These are phyloP conservation scores for Sphenodon punctatus DNA, from an alignment of 2,797 vertebrate species.

Conservation along the genomic window DNA sequence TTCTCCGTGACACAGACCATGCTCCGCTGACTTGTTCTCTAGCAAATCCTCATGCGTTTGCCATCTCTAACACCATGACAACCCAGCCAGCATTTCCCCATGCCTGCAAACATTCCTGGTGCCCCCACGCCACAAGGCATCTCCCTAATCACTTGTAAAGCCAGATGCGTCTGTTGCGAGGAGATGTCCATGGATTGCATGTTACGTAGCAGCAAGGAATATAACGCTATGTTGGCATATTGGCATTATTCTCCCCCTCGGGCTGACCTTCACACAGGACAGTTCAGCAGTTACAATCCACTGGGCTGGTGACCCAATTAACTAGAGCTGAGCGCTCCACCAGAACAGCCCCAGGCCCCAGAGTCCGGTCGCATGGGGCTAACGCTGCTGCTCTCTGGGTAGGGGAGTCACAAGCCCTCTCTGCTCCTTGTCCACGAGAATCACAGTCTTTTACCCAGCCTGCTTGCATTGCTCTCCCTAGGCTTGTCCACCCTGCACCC, in stretches of 20 bases:
- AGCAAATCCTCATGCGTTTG: slow-evolving; percentile 36
- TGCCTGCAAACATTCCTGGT: not conserved
- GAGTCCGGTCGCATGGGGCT: not conserved
- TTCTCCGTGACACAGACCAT: too few relatives aligned
- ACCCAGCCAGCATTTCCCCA: not conserved
- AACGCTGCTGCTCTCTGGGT: not conserved
- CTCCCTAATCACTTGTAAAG: not conserved
- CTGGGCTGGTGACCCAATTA: not conserved
- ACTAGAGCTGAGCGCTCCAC: not conserved
- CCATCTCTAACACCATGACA: slow-evolving; percentile 43
- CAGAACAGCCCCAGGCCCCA: not conserved
- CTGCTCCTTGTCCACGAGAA: too few relatives aligned
- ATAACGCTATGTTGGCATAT: not conserved
- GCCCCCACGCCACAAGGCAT: not conserved
- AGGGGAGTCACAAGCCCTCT: too few relatives aligned
- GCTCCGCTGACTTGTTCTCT: slow-evolving; percentile 35
- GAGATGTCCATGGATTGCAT: not conserved
- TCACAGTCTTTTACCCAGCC: too few relatives aligned
- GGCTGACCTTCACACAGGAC: slow-evolving; percentile 36
- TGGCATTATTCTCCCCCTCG: not conserved
- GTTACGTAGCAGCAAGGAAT: not conserved
- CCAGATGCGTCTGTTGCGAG: not conserved
- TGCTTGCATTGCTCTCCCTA: too few relatives aligned
- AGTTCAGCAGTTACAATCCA: not conserved
- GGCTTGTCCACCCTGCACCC: too few relatives aligned